phyloP scores from a whole-genome alignment of 1,140 invertebrate genomes.

The Fopius arisanus region DNA sequence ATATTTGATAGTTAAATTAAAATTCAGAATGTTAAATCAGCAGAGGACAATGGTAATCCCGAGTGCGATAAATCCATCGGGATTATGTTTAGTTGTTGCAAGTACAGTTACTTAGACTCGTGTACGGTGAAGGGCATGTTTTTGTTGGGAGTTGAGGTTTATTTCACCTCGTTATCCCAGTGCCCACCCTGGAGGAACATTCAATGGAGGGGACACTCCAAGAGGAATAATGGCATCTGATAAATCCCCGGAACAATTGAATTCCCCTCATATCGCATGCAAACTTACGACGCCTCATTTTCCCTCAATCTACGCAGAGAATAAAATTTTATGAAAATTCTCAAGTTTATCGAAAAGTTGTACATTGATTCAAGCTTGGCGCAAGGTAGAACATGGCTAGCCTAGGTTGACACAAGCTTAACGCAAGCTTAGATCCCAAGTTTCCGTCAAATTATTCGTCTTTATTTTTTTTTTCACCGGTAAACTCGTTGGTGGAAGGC shows the following conservation, averaged over 20 bases:
- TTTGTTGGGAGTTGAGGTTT: slow-evolving; percentile 17
- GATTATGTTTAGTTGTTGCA: slow-evolving; percentile 28
- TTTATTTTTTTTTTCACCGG: no score
- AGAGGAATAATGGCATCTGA: background rate
- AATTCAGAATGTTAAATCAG: background rate
- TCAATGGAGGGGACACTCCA: slow-evolving; percentile 10
- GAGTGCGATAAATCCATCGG: slow-evolving; percentile 42
- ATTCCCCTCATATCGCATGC: background rate
- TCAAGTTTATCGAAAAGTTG: no score
- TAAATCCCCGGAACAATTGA: background rate
- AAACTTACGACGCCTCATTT: background rate
- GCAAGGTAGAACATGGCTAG: no score
- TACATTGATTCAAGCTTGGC: no score
- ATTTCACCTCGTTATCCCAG: slow-evolving; percentile 39
- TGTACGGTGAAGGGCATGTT: slow-evolving; percentile 34
- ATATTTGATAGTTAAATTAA: no score
- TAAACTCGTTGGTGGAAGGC: no score
- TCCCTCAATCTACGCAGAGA: no score
- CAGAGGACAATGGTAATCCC: slow-evolving; percentile 37
- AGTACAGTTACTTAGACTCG: slow-evolving; percentile 50
- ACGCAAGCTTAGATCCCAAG: no score
- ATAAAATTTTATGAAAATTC: no score
- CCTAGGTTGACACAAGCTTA: no score
- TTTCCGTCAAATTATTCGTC: no score
- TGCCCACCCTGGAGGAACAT: slow-evolving; percentile 34